phyloP scores from a whole-genome alignment of 1,140 invertebrate species.

The Zaprionus camerounensis region DNA sequence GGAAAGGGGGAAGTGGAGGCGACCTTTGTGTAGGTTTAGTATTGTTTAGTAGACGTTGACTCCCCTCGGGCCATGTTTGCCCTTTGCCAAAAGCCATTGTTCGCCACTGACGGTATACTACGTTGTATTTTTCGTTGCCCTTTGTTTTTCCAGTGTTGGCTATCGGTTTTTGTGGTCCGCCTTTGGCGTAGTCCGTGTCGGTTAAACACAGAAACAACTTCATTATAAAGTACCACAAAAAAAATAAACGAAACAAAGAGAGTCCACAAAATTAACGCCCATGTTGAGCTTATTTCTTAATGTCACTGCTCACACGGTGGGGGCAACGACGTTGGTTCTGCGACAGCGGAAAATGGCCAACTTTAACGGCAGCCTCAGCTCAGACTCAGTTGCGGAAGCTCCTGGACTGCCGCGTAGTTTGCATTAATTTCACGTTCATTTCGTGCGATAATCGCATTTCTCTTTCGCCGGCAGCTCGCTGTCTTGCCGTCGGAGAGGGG shows the following conservation, averaged over 20 bases:
- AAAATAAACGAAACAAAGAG: slow-evolving; percentile 6
- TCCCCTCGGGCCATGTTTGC: slow-evolving; percentile 35
- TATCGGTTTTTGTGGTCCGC: slow-evolving; percentile 50
- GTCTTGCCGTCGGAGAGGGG: slow-evolving; percentile 1
- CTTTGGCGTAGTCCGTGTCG: slow-evolving; percentile 61
- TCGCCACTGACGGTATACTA: neutral
- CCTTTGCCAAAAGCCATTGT: slow-evolving; percentile 51
- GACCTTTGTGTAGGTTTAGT: slow-evolving; percentile 10
- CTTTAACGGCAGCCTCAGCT: neutral
- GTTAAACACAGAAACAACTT: slow-evolving; percentile 48
- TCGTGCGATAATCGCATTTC: slow-evolving; percentile 79
- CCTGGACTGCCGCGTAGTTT: slow-evolving; percentile 62
- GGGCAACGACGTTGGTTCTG: neutral
- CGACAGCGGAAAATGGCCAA: slow-evolving; percentile 2
- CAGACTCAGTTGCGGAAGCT: neutral
- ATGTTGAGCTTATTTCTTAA: slow-evolving; percentile 66
- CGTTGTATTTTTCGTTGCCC: slow-evolving; percentile 8
- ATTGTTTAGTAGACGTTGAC: slow-evolving; percentile 46
- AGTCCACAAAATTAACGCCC: slow-evolving; percentile 67
- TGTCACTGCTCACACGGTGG: slow-evolving; percentile 19
- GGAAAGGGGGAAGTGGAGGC: neutral
- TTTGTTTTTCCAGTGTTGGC: slow-evolving; percentile 17
- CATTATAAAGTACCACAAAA: slow-evolving; percentile 46
- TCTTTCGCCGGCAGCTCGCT: slow-evolving; percentile 37
- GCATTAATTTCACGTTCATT: slow-evolving; percentile 82